Percentiles rank a stretch among this genome's conserved stretches.
These are phyloP conservation scores for Caiman crocodilus DNA, from an alignment of 2,797 vertebrate species.

Conservation along the genomic window DNA sequence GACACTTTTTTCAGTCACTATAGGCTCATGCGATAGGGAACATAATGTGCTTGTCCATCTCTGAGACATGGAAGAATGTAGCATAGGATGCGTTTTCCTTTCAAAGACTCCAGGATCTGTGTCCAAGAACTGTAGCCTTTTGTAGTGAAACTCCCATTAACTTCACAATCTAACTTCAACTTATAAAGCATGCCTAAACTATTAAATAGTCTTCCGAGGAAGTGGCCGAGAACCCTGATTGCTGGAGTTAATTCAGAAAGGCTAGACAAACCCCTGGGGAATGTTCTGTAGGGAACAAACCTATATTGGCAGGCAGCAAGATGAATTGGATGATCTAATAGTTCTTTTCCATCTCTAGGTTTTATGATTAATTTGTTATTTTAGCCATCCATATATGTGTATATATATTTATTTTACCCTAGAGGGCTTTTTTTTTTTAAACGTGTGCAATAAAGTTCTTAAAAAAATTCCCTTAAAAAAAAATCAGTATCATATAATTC, in stretches of 20 bases:
- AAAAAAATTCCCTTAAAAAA: conserved; percentile 1
- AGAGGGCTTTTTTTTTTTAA: conserved; percentile 57
- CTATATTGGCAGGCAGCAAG: conserved; percentile 66
- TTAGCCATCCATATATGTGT: conserved; percentile 70
- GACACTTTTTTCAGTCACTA: background rate
- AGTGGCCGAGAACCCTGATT: background rate
- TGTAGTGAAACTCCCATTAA: background rate
- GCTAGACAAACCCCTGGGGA: conserved; percentile 62
- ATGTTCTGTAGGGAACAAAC: conserved; percentile 48
- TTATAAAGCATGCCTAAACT: background rate
- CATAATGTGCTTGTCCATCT: background rate
- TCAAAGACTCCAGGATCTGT: background rate
- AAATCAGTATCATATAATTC: background rate
- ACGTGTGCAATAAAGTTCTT: conserved; percentile 61
- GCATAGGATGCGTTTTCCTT: background rate
- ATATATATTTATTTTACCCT: conserved; percentile 74
- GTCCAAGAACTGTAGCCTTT: background rate
- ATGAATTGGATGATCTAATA: conserved; percentile 74
- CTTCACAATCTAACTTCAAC: conserved; percentile 1
- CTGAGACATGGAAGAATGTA: background rate
- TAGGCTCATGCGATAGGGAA: background rate
- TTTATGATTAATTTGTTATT: conserved; percentile 79
- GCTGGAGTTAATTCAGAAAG: conserved; percentile 50
- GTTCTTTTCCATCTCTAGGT: conserved; percentile 68
- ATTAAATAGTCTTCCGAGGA: background rate